These are phyloP conservation scores for Ischnura elegans DNA, from an alignment of 2,888 invertebrate genomes.

Conservation along the genomic window DNA sequence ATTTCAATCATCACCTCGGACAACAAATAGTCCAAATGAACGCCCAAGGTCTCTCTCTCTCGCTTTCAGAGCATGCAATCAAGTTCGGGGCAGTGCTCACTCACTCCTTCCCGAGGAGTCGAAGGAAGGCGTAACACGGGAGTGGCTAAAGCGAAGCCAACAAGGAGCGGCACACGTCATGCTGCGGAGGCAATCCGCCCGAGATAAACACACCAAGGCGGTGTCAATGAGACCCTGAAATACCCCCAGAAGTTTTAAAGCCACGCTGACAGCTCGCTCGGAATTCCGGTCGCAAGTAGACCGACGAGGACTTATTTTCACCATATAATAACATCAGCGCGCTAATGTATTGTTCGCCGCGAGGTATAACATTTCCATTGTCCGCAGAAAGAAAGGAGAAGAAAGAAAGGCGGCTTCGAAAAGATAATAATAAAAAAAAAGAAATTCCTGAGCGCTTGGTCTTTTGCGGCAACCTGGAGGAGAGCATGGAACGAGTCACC, in stretches of 20 bases:
- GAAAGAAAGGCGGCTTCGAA: not conserved
- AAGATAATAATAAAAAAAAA: too few species aligned
- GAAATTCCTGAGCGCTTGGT: not conserved
- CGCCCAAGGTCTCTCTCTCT: slow-evolving; percentile 13
- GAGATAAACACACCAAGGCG: not conserved
- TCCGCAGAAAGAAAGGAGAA: not conserved
- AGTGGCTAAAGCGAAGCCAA: not conserved
- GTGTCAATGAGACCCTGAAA: slow-evolving; percentile 22
- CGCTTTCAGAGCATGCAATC: not conserved
- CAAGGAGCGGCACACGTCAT: not conserved
- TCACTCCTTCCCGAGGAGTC: not conserved
- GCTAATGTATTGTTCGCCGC: not conserved
- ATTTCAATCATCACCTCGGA: slow-evolving; percentile 29
- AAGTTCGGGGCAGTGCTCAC: too few species aligned
- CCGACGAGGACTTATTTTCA: not conserved
- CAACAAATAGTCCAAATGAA: slow-evolving; percentile 13
- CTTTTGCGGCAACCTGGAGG: not conserved
- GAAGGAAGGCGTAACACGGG: not conserved
- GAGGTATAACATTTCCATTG: not conserved
- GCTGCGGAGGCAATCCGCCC: not conserved
- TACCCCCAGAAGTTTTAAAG: slow-evolving; percentile 4
- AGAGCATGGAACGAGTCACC: too few species aligned
- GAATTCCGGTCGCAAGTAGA: not conserved
- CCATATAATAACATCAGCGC: not conserved
- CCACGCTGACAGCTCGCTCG: not conserved